These are phyloP conservation scores for Halesus radiatus DNA, from an alignment of 1,140 invertebrate genomes.

Conservation along the genomic window DNA sequence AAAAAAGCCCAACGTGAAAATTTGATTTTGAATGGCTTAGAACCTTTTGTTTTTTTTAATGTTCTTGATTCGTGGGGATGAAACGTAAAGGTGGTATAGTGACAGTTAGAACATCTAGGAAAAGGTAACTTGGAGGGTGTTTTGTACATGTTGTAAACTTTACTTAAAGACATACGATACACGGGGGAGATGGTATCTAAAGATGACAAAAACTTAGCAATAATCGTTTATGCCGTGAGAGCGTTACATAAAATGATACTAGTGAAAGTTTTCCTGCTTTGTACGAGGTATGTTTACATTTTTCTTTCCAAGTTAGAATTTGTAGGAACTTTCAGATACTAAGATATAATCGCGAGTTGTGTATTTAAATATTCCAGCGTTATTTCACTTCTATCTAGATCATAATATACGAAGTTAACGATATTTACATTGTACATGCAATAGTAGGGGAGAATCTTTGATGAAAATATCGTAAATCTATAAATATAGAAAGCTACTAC, in stretches of 20 bases:
- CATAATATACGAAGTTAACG: too few species aligned
- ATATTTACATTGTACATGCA: too few species aligned
- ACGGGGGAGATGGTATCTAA: constrained; percentile 9
- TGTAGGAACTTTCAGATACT: too few species aligned
- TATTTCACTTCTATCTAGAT: too few species aligned
- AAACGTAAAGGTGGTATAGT: background rate
- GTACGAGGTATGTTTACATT: background rate
- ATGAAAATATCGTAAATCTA: too few species aligned
- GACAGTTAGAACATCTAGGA: constrained; percentile 16
- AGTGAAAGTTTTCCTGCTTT: background rate
- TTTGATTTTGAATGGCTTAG: background rate
- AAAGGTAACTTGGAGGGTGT: background rate
- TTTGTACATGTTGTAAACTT: constrained; percentile 25
- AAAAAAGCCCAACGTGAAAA: too few species aligned
- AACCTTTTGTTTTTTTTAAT: background rate
- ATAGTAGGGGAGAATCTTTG: too few species aligned
- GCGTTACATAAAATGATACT: constrained; percentile 30
- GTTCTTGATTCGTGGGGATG: background rate
- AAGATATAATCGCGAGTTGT: too few species aligned
- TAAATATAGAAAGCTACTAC: too few species aligned
- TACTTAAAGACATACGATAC: constrained; percentile 39
- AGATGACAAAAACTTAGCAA: constrained; percentile 38
- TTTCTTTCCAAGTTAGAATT: background rate
- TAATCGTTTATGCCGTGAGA: constrained; percentile 40
- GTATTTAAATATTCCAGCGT: too few species aligned